Conservation (phyloP, 2,113 vertebrate genomes). For the Anarrhichthys ocellatus region DNA sequence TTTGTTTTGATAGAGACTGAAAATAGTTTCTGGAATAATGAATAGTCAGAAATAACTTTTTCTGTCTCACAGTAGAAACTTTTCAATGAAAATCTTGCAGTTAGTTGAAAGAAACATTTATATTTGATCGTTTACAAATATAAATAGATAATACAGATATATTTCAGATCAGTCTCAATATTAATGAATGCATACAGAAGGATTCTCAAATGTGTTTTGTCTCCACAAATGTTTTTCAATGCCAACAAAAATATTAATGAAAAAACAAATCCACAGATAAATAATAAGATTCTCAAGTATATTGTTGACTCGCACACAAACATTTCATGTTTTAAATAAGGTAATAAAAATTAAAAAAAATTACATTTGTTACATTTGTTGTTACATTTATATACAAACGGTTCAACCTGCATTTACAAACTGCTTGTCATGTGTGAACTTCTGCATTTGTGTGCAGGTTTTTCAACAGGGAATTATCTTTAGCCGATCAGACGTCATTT, state of each 20-base stretch:
- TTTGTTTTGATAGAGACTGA: background rate
- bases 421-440: too few species aligned
- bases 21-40: background rate
- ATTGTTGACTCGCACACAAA: background rate
- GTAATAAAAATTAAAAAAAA: too few species aligned
- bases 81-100: conserved; percentile 1
- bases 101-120: background rate
- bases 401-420: too few species aligned
- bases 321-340: background rate
- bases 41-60: background rate
- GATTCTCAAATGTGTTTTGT: background rate
- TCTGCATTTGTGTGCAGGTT: too few species aligned
- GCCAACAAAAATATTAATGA: background rate
- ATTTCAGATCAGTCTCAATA: background rate
- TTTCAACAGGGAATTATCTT: background rate
- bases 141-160: background rate
- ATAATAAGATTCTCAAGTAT: background rate
- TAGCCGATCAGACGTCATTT: too few species aligned
- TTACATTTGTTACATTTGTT: too few species aligned
- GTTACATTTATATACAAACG: too few species aligned
- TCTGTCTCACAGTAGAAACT: background rate
- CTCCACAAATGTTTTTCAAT: background rate
- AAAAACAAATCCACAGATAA: background rate
- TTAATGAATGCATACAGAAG: background rate
- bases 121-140: background rate